These are phyloP conservation scores for Halisarca cf. caerulea DNA, from an alignment of 37 sponge, comb jelly and placozoan genomes.

Conservation along the genomic window DNA sequence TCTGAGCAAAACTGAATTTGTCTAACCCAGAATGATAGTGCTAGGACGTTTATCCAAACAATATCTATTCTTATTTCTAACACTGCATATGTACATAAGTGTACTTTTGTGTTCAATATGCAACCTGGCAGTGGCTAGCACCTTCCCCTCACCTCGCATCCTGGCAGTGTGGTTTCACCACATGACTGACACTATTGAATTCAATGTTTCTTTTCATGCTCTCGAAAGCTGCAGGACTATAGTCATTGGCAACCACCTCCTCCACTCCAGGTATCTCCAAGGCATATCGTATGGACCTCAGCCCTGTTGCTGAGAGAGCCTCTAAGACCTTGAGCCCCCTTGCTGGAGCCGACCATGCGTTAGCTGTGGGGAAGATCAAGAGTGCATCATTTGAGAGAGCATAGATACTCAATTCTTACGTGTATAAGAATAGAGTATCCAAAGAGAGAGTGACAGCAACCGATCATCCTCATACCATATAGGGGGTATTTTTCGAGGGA, in stretches of 20 bases:
- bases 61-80: neutral
- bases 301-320: conserved; percentile 93
- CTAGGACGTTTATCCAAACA: neutral
- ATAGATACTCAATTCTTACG: no score
- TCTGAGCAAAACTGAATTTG: no score
- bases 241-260: conserved; percentile 86
- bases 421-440: no score
- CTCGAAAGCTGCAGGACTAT: conserved; percentile 66
- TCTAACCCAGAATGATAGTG: neutral
- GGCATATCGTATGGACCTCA: conserved; percentile 93
- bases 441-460: no score
- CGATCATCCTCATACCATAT: no score
- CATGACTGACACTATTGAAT: conserved; percentile 48
- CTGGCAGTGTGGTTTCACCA: conserved; percentile 62
- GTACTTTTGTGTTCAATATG: no score
- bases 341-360: neutral
- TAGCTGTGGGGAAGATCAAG: no score
- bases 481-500: no score
- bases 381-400: no score
- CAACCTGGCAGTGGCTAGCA: neutral
- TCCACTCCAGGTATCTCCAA: conserved; percentile 72
- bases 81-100: no score
- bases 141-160: conserved; percentile 87
- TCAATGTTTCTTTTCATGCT: conserved; percentile 66
- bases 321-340: conserved; percentile 74